Evolutionary conservation across 2,797 vertebrate species (phyloP).

Genomic region (Eulemur coronatus): DNA sequence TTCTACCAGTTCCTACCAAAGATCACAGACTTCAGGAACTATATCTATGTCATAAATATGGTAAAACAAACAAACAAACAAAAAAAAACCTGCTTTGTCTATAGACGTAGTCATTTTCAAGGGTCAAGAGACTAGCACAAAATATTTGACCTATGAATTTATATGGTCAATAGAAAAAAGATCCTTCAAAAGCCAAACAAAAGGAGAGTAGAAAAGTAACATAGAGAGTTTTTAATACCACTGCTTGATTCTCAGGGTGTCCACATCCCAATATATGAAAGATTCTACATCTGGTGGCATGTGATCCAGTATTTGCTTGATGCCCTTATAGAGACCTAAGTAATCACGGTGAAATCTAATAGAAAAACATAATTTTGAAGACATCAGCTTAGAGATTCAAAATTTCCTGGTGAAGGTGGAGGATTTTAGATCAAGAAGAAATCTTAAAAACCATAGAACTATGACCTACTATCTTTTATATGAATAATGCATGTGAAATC

Average conservation of each 20-base stretch:
- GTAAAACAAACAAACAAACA: constrained; percentile 9
- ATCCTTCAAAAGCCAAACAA: neutral
- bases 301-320: neutral
- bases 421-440: neutral
- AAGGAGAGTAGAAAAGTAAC: neutral
- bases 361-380: neutral
- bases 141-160: neutral
- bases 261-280: neutral
- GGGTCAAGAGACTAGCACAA: neutral
- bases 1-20: neutral
- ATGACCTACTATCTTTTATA: neutral
- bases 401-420: neutral
- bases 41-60: neutral
- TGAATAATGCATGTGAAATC: neutral
- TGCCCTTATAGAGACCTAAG: neutral
- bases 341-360: neutral
- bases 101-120: neutral
- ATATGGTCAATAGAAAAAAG: neutral
- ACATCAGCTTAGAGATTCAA: neutral
- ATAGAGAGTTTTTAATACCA: neutral
- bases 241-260: neutral
- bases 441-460: neutral
- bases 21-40: neutral
- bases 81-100: constrained; percentile 10
- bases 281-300: neutral